Evolutionary conservation across 1,140 invertebrate genomes (phyloP), one percentile per base, ranked within the genome.

Genomic region (Drosophila pallidifrons): DNA sequence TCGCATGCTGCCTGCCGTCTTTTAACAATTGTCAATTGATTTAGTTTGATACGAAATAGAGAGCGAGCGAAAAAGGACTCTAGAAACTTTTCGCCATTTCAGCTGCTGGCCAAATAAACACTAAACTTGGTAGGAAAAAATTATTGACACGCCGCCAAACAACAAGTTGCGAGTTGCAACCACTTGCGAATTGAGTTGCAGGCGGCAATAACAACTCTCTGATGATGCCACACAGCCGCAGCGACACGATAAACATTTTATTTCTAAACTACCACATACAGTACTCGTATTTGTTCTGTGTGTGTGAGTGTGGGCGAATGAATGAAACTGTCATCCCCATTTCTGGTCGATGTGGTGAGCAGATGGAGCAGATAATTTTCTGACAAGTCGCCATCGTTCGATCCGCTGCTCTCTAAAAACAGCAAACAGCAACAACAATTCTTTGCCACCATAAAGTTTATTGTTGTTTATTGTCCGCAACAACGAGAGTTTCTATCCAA

Each of bases 181-280:
- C 35, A 43, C 46, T 55, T 68, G 46, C 54, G 38, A 59, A 43
- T 59, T 47, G 55, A 49, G 57, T 63, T 64, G n/a, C 49, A 30
- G 63, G 66, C 43, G 15, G 13, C 35, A 46, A 46, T 1, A 13
- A 11, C 15, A 43, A 32, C 3, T 30, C 11, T 15, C 16, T 25
- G 20, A 25, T 57, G 54, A 32, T 61, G 41, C 47, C 16, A 30
- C 47, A 41, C 71, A 74, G 35, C 73, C 59, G 51, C 73, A 71
- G 63, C 51, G 52, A 75, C 73, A 75, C 67, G 67, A 75, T 75
- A 75, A 75, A 75, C 73, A 75, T 75, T 75, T 75, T 75, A 75
- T 75, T 64, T 71, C 57, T 47, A n/a, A 71, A 57, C 68, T 49
- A 57, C 47, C 64, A 38, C 73, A 71, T 43, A 51, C 6, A 47